These are phyloP conservation scores for Contarinia nasturtii DNA, from an alignment of 1,140 invertebrate genomes.

Conservation along the genomic window DNA sequence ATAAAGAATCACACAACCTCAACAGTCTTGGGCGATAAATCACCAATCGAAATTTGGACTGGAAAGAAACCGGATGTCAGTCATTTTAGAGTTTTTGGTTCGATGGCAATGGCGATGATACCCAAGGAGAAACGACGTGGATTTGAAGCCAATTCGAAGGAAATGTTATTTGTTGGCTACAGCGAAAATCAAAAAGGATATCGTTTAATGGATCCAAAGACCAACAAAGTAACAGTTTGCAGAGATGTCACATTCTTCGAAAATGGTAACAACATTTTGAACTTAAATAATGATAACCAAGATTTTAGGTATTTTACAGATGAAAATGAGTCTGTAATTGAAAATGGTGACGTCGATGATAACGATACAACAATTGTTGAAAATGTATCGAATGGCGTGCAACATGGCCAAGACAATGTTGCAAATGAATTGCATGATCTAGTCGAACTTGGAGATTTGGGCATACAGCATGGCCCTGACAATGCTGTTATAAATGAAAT, in stretches of 20 bases:
- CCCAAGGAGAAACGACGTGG: constrained; percentile 17
- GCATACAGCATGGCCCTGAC: not conserved
- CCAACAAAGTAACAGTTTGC: constrained; percentile 8
- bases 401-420: too few species aligned
- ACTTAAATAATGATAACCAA: not conserved
- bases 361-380: too few species aligned
- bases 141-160: constrained; percentile 15
- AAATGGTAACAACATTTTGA: constrained; percentile 1
- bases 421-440: not conserved
- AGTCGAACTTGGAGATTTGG: not conserved
- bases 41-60: constrained; percentile 15
- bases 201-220: constrained; percentile 14
- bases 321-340: too few species aligned
- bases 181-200: constrained; percentile 20
- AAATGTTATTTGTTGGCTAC: constrained; percentile 25
- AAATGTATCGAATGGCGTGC: too few species aligned
- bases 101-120: constrained; percentile 19
- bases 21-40: constrained; percentile 3
- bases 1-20: constrained; percentile 8
- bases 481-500: not conserved
- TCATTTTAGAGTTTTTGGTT: constrained; percentile 18
- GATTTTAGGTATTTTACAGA: too few species aligned
- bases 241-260: constrained; percentile 17
- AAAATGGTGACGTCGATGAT: too few species aligned
- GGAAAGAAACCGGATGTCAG: constrained; percentile 11